Conservation (phyloP, 2,888 invertebrate genomes). For the Neoaliturus tenellus region DNA sequence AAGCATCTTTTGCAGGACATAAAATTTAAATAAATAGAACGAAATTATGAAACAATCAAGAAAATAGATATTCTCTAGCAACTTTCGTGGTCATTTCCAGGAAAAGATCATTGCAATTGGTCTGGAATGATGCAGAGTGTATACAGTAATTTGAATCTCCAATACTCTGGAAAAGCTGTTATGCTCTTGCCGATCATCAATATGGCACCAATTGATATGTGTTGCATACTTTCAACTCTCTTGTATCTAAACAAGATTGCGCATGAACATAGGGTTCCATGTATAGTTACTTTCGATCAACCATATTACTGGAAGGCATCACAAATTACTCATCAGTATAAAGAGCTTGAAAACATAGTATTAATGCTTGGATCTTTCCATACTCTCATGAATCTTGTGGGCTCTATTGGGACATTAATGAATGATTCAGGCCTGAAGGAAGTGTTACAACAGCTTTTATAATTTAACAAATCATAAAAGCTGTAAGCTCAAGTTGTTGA, state of each 20-base stretch:
- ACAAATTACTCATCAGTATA: neutral
- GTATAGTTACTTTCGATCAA: neutral
- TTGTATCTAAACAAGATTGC: neutral
- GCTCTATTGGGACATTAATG: no score
- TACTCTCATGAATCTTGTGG: no score
- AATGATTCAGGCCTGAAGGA: no score
- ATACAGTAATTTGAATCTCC: neutral
- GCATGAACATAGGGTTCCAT: neutral
- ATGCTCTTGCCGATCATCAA: neutral
- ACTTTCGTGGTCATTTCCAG: constrained; percentile 6
- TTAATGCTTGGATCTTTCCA: no score
- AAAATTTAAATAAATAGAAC: neutral
- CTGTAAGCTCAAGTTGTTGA: no score
- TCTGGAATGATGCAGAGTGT: neutral
- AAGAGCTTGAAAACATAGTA: neutral
- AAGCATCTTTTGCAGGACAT: neutral
- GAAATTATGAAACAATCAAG: neutral
- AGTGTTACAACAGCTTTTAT: no score
- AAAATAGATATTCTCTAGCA: constrained; percentile 10
- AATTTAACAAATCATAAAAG: no score
- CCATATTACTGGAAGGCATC: neutral
- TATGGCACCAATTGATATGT: neutral
- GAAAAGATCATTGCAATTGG: neutral
- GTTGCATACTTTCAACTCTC: neutral
- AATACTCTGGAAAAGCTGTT: neutral